A percentile compares a stretch with the other conserved stretches of the same genome.
Evolutionary conservation across 2,113 vertebrate species (phyloP).

Genomic region (Polypterus bichir): DNA sequence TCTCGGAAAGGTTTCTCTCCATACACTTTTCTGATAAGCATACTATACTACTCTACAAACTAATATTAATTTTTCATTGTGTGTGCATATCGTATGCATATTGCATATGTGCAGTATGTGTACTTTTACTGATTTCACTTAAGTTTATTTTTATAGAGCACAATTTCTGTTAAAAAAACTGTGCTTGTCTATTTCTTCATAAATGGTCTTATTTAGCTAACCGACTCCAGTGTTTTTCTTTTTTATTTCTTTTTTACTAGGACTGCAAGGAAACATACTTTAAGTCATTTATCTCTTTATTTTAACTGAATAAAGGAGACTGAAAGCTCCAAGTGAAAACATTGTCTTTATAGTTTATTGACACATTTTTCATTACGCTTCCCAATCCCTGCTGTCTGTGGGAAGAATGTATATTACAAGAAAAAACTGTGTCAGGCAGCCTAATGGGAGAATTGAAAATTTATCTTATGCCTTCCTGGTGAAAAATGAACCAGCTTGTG

Average conservation of each 20-base stretch:
- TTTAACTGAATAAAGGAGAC: slow-evolving; percentile 64
- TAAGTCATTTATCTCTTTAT: slow-evolving; percentile 48
- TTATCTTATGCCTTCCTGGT: slow-evolving; percentile 51
- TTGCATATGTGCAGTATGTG: too few relatives aligned
- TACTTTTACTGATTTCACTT: too few relatives aligned
- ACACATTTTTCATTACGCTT: slow-evolving; percentile 60
- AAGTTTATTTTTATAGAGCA: too few relatives aligned
- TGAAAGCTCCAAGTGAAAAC: slow-evolving; percentile 48
- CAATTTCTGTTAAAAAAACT: too few relatives aligned
- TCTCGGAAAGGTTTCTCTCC: too few relatives aligned
- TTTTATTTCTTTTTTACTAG: slow-evolving; percentile 30
- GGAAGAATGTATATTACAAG: slow-evolving; percentile 60
- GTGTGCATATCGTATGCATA: too few relatives aligned
- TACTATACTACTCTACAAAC: too few relatives aligned
- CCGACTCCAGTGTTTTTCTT: slow-evolving; percentile 22
- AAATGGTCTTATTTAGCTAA: not conserved
- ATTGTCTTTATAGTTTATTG: slow-evolving; percentile 65
- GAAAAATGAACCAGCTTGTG: slow-evolving; percentile 26
- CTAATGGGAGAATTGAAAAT: slow-evolving; percentile 53
- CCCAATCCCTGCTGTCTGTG: slow-evolving; percentile 43
- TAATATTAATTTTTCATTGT: too few relatives aligned
- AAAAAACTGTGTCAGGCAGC: slow-evolving; percentile 48
- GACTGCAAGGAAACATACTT: slow-evolving; percentile 18
- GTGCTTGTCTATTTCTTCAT: too few relatives aligned
- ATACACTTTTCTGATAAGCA: too few relatives aligned